These are phyloP conservation scores for Pyxicephalus adspersus DNA, from an alignment of 2,113 vertebrate genomes.

Conservation along the genomic window DNA sequence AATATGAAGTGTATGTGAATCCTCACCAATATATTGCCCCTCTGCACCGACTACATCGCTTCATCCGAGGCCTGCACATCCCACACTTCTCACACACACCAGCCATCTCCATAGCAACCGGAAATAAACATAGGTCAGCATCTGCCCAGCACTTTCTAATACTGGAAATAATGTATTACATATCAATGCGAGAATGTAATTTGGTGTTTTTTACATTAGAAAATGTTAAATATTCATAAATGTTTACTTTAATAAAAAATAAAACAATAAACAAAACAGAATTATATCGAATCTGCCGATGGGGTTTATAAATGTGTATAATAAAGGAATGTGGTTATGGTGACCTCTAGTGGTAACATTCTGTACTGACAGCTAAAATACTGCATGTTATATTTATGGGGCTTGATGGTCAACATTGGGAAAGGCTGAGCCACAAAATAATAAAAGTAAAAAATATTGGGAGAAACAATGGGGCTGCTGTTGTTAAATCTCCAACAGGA, in stretches of 20 bases:
- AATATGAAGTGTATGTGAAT: too few relatives aligned
- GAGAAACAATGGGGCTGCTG: too few relatives aligned
- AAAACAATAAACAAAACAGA: too few relatives aligned
- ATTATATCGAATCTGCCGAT: conserved; percentile 1
- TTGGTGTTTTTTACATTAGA: background rate
- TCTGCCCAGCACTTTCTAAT: background rate
- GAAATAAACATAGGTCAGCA: background rate
- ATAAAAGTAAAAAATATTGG: background rate
- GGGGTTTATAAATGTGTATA: background rate
- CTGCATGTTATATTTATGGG: too few relatives aligned
- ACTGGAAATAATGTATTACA: too few relatives aligned
- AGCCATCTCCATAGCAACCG: conserved; percentile 6
- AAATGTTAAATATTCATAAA: too few relatives aligned
- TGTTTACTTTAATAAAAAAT: too few relatives aligned
- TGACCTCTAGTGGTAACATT: conserved; percentile 5
- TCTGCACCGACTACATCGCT: background rate
- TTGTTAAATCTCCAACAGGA: too few relatives aligned
- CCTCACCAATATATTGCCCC: background rate
- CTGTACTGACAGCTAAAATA: background rate
- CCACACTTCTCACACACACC: background rate
- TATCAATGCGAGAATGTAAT: background rate
- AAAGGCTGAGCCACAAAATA: background rate
- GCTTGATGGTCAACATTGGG: too few relatives aligned
- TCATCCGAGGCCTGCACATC: background rate
- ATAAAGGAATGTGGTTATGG: background rate